Percentiles rank a stretch among this genome's conserved stretches.
These are phyloP conservation scores for Gobiocypris rarus DNA, from an alignment of 2,113 vertebrate species.

Conservation along the genomic window DNA sequence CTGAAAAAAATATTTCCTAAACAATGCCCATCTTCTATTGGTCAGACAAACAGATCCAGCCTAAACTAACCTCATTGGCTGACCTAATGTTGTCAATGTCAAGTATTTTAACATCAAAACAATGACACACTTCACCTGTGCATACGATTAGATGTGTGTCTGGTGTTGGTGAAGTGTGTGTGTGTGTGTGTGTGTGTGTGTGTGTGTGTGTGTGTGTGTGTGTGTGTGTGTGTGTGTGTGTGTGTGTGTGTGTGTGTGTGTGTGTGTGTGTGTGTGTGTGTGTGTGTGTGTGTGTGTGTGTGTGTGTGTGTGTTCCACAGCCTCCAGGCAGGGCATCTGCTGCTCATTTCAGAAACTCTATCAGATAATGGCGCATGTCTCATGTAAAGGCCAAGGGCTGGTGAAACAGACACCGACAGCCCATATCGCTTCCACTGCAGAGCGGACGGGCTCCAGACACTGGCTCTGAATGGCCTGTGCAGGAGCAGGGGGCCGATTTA, in stretches of 20 bases:
- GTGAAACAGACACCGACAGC: slow-evolving; percentile 32
- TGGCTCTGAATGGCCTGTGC: background rate
- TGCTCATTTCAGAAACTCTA: slow-evolving; percentile 69
- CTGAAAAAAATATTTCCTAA: background rate
- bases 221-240: too few relatives aligned
- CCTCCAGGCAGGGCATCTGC: slow-evolving; percentile 63
- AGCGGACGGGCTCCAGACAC: background rate
- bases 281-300: too few relatives aligned
- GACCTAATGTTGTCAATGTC: background rate
- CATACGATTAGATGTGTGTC: background rate
- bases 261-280: too few relatives aligned
- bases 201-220: too few relatives aligned
- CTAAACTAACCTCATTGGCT: background rate
- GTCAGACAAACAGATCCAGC: background rate
- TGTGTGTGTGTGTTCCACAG: too few relatives aligned
- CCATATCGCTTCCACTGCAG: slow-evolving; percentile 37
- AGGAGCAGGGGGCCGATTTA: slow-evolving; percentile 22
- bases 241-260: too few relatives aligned
- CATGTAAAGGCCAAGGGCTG: slow-evolving; percentile 26
- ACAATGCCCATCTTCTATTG: background rate
- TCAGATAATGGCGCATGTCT: slow-evolving; percentile 66
- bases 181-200: background rate
- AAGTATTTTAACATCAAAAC: background rate
- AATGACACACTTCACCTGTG: background rate
- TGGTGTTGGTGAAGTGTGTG: background rate